A percentile compares a stretch with the other conserved stretches of the same genome.
Evolutionary conservation across 2,113 vertebrate species (phyloP).

Genomic region (Phrynosoma platyrhinos): DNA sequence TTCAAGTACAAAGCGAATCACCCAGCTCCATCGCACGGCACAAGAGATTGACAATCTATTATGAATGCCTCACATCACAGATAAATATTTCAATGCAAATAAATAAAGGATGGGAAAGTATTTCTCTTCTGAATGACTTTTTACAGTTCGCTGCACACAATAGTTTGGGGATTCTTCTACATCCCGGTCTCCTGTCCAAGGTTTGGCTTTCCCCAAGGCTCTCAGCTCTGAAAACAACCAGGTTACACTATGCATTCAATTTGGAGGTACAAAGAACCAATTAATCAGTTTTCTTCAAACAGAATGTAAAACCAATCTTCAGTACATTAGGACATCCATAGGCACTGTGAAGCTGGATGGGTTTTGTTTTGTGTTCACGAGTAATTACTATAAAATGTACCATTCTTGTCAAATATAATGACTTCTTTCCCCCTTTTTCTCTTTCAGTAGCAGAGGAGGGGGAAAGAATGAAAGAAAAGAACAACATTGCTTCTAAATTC

Average conservation of each 20-base stretch:
- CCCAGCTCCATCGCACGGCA: constrained; percentile 84
- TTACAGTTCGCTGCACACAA: constrained; percentile 88
- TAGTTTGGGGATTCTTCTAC: constrained; percentile 76
- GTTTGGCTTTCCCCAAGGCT: constrained; percentile 70
- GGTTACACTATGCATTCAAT: constrained; percentile 81
- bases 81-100: constrained; percentile 99
- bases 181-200: constrained; percentile 79
- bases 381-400: constrained; percentile 84
- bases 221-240: constrained; percentile 68
- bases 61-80: constrained; percentile 90
- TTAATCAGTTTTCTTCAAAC: constrained; percentile 78
- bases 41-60: constrained; percentile 92
- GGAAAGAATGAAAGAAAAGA: constrained; percentile 14
- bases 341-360: constrained; percentile 66
- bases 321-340: constrained; percentile 73
- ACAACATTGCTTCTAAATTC: constrained; percentile 59
- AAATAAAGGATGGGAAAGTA: constrained; percentile 96
- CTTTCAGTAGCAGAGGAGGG: neutral
- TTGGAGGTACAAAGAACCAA: constrained; percentile 84
- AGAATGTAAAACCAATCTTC: constrained; percentile 72
- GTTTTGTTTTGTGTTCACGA: constrained; percentile 76
- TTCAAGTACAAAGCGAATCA: constrained; percentile 80
- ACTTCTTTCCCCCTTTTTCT: constrained; percentile 30
- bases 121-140: constrained; percentile 93
- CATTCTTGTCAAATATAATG: constrained; percentile 71